Conservation (phyloP, 1,140 invertebrate genomes). For the Helicoverpa zea region DNA sequence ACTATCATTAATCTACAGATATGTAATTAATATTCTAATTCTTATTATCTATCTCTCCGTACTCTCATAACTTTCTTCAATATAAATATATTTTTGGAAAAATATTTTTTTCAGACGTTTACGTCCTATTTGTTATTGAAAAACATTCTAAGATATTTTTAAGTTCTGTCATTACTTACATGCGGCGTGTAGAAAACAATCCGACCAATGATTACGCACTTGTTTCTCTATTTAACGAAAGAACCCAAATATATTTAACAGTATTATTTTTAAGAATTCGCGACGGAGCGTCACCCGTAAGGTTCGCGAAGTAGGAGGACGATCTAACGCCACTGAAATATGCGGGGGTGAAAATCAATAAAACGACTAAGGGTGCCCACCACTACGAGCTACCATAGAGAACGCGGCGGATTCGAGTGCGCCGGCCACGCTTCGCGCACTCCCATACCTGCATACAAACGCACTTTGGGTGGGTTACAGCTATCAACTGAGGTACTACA, state of each 20-base stretch:
- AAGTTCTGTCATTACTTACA: background rate
- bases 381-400: background rate
- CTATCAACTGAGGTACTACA: background rate
- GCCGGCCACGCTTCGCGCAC: background rate
- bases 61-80: no score
- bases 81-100: background rate
- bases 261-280: background rate
- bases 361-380: conserved; percentile 5
- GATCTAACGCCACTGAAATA: conserved; percentile 6
- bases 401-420: background rate
- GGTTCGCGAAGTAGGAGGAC: background rate
- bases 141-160: background rate
- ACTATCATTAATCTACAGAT: no score
- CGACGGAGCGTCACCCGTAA: background rate
- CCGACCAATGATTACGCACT: background rate
- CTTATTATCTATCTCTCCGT: no score
- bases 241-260: background rate
- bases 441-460: background rate
- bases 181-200: background rate
- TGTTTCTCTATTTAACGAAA: background rate
- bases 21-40: no score
- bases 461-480: conserved; percentile 6
- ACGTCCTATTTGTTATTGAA: background rate
- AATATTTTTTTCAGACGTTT: background rate
- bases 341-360: conserved; percentile 28